Evolutionary conservation across 2,113 vertebrate genomes (phyloP).

Genomic region (Oryzias celebensis): DNA sequence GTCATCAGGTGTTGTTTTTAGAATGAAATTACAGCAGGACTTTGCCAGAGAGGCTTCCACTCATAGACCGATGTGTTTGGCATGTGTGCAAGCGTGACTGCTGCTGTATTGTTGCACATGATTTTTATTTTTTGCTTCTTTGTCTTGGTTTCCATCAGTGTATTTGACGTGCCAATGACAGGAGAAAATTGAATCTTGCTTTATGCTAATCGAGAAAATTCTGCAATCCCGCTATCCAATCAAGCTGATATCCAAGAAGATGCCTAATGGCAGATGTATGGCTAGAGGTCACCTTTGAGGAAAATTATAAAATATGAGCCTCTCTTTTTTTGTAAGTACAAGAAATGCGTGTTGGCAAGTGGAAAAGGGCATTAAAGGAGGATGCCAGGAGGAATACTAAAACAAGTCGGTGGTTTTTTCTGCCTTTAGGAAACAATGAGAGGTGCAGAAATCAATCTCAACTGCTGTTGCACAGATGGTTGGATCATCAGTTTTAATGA

Average conservation of each 20-base stretch:
- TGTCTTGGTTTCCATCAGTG: background rate
- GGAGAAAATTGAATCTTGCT: background rate
- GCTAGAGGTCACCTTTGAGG: conserved; percentile 22
- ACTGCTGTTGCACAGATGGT: conserved; percentile 22
- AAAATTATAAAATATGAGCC: conserved; percentile 30
- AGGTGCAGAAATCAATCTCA: conserved; percentile 37
- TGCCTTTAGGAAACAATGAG: conserved; percentile 22
- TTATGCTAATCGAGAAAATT: conserved; percentile 16
- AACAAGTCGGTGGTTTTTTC: conserved; percentile 8
- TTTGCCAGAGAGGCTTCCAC: background rate
- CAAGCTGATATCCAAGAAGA: conserved; percentile 5
- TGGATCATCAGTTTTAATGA: conserved; percentile 33
- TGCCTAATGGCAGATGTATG: background rate
- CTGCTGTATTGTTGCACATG: background rate
- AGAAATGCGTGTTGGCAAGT: conserved; percentile 31
- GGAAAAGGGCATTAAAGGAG: conserved; percentile 21
- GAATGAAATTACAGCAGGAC: conserved; percentile 4
- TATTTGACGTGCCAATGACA: background rate
- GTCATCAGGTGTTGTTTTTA: conserved; percentile 6
- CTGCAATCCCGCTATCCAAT: conserved; percentile 3
- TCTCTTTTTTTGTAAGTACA: conserved; percentile 15
- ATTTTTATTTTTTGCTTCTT: conserved; percentile 7
- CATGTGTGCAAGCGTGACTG: background rate
- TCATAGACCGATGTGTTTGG: background rate
- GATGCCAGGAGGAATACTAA: conserved; percentile 28